Base-by-base conservation (phyloP, 2,888 invertebrate genomes). In the Hoplodrina blanda region DNA sequence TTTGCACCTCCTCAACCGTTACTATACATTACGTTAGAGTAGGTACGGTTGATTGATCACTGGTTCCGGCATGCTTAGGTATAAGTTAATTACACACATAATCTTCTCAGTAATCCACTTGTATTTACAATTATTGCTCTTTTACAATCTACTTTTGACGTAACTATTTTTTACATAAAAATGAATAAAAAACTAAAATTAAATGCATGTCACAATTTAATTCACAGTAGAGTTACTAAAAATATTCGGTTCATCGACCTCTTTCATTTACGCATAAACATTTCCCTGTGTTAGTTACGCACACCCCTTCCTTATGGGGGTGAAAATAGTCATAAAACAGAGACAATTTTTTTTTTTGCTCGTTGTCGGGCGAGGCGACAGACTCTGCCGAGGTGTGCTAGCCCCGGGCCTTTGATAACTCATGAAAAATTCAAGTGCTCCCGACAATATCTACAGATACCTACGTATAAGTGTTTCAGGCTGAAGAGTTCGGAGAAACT, bases 381-480 rank as follows among this genome's bases (percentile, higher is more conserved):
- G 78, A 71, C 85, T 81, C 72, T 78, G 73, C 74, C 77, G 88
- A 86, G 86, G 84, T 86, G 85, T 82, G 78, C 85, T 87, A 83
- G 89, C 90, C 90, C 71, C 77, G 70, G 88, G 91, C 90, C 90
- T 93, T 92, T 93, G 92, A 92, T 88, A 91, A 86, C 91, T 93
- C 91, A 93, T 94, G 92, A 93, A 95, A 94, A 90, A 94, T 93
- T 92, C 93, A 94, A 91, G 88, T 88, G 81, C 83, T 88, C 81
- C 83, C 85, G 82, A 86, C 88, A 88, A 89, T 87, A 89, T 88
- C 85, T 84, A 78, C 71, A 67, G 71, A 65, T 73, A 68, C 69
- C 68, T 78, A 70, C 25, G 59, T 65, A 72, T 64, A 70, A 62
- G 44, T 66, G 62, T 44, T 46, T 62, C 55, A 64, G 49, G n/a